Evolutionary conservation across 1,140 invertebrate species (phyloP), one percentile per base, ranked within the genome.

Genomic region (Danaus plexippus): DNA sequence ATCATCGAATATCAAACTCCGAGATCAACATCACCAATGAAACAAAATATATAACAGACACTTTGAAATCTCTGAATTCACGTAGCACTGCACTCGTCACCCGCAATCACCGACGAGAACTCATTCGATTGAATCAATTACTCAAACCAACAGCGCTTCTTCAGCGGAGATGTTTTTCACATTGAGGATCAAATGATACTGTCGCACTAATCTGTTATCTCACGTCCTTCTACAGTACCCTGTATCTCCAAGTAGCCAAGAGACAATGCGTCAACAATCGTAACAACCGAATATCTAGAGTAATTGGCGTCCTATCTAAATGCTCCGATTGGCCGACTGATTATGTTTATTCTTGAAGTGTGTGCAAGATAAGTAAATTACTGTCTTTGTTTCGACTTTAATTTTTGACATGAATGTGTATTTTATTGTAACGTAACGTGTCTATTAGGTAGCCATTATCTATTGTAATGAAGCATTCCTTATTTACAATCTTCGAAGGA

Each of bases 61-160:
- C 62, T 67, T 43, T 54, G 47, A 48, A 66, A 32, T 32, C 22
- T 32, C 22, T 3, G 22, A 3, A 32, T 32, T 32, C 63, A 64
- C 60, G 48, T 51, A 47, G 55, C 62, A 59, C 44, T 53, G 52
- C 59, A 59, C 59, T 47, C 59, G 48, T 47, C 61, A 67, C 54
- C 66, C 58, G 65, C 69, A 78, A 77, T 80, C 72, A 66, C 63
- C 71, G 69, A 71, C 73, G 76, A 77, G 77, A 75, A 67, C 69
- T 79, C 69, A 71, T 73, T 82, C 67, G 73, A 76, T 80, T 80
- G 73, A 86, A 83, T 77, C 71, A 83, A 86, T 86, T 86, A 82
- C 48, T 55, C 48, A 32, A 65, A 55, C 57, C 60, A 57, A 63
- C 60, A 58, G 55, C 57, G 61, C 59, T 64, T 56, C 55, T 57